Conservation (phyloP, 2,888 invertebrate species). For the Eledona agricola region DNA sequence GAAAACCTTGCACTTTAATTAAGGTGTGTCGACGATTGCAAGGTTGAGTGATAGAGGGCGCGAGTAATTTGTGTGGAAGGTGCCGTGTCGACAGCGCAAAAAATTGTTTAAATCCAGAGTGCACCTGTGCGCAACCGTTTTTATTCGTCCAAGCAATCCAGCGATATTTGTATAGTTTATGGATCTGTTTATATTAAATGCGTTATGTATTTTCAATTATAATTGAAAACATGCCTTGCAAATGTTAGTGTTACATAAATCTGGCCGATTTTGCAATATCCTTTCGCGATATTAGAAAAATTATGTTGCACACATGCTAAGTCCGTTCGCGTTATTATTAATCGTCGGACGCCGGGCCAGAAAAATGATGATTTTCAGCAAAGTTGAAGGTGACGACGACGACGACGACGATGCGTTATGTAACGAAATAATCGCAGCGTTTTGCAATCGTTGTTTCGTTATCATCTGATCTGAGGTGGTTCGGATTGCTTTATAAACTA, state of each 20-base stretch:
- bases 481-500: too few species aligned
- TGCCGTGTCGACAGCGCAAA: too few species aligned
- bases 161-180: conserved; percentile 16
- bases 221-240: conserved; percentile 25
- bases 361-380: conserved; percentile 10
- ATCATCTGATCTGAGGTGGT: too few species aligned
- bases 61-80: too few species aligned
- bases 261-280: conserved; percentile 27
- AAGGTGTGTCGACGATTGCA: too few species aligned
- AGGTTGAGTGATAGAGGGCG: too few species aligned
- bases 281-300: conserved; percentile 24
- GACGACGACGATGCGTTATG: conserved; percentile 13
- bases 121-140: conserved; percentile 2
- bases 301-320: conserved; percentile 27
- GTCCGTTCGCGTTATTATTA: conserved; percentile 15
- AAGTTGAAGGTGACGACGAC: conserved; percentile 11
- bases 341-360: conserved; percentile 10
- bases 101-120: not conserved
- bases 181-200: conserved; percentile 13
- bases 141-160: conserved; percentile 1
- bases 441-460: conserved; percentile 9
- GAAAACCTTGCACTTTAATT: conserved; percentile 8
- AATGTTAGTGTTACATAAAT: conserved; percentile 35
- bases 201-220: conserved; percentile 19
- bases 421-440: conserved; percentile 2